Evolutionary conservation across 2,888 invertebrate species (phyloP).

Genomic region (Corbicula japonica): DNA sequence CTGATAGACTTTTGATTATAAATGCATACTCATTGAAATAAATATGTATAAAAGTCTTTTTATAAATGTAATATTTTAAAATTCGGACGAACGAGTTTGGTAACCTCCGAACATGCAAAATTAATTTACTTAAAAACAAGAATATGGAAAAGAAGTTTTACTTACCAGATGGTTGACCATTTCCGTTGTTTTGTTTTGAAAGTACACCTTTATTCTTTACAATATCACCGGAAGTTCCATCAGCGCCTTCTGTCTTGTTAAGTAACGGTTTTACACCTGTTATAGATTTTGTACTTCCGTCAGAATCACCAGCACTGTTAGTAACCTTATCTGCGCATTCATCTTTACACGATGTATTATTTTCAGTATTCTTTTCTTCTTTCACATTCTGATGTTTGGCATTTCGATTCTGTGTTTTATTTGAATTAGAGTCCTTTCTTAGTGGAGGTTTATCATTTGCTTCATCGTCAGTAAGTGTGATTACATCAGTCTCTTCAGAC

Average conservation of each 20-base stretch:
- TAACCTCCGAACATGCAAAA: no score
- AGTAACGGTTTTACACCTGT: no score
- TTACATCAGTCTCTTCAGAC: constrained; percentile 10
- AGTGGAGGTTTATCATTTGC: background rate
- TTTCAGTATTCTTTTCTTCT: constrained; percentile 2
- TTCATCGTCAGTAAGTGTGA: constrained; percentile 21
- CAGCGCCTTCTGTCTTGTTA: background rate
- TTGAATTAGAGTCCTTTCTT: constrained; percentile 9
- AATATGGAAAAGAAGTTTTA: no score
- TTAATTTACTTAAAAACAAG: no score
- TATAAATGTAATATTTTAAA: no score
- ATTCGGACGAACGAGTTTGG: no score
- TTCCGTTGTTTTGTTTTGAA: constrained; percentile 15
- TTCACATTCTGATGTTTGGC: background rate
- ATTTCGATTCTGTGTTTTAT: constrained; percentile 1
- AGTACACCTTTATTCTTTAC: constrained; percentile 2
- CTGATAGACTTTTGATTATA: no score
- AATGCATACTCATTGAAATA: no score
- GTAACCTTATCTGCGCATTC: background rate
- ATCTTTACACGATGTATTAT: background rate
- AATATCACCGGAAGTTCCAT: background rate
- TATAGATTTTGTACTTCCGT: no score
- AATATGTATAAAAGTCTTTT: no score
- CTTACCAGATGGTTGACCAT: constrained; percentile 15
- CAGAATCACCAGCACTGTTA: no score